phyloP scores from a whole-genome alignment of 1,140 invertebrate species.

The Trichonephila clavipes region DNA sequence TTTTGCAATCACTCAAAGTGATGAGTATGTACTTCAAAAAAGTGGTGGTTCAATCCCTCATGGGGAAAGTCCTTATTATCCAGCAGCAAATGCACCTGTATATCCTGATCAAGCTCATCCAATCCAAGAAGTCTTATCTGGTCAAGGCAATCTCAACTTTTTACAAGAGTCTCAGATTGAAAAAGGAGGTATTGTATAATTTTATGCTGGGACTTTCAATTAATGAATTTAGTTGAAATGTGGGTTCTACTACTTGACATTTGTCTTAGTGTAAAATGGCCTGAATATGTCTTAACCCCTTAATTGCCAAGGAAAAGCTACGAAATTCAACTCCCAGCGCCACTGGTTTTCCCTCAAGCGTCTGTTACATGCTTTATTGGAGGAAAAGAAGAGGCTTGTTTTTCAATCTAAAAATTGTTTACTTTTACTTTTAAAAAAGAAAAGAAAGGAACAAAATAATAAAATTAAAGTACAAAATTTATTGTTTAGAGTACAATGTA shows the following conservation, averaged over 20 bases:
- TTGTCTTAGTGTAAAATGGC: too few relatives aligned
- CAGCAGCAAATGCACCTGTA: conserved; percentile 24
- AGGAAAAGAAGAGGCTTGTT: too few relatives aligned
- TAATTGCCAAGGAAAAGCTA: too few relatives aligned
- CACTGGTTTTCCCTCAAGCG: too few relatives aligned
- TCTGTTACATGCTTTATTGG: too few relatives aligned
- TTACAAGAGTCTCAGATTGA: conserved; percentile 82
- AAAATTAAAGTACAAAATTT: too few relatives aligned
- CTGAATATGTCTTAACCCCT: too few relatives aligned
- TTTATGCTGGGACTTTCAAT: background rate
- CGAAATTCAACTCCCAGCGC: too few relatives aligned
- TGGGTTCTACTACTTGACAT: background rate
- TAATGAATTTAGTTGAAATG: background rate
- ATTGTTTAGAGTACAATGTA: too few relatives aligned
- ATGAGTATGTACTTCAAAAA: conserved; percentile 10
- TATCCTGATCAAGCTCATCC: conserved; percentile 61
- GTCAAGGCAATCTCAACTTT: conserved; percentile 81
- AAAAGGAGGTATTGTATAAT: conserved; percentile 78
- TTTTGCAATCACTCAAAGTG: background rate
- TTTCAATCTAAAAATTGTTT: too few relatives aligned
- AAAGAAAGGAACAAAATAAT: too few relatives aligned
- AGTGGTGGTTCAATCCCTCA: conserved; percentile 19
- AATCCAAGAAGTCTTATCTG: conserved; percentile 74
- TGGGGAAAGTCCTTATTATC: conserved; percentile 56
- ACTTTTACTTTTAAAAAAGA: too few relatives aligned